Base-by-base conservation (phyloP, 2,888 invertebrate genomes). In the Cartodere bifasciata region DNA sequence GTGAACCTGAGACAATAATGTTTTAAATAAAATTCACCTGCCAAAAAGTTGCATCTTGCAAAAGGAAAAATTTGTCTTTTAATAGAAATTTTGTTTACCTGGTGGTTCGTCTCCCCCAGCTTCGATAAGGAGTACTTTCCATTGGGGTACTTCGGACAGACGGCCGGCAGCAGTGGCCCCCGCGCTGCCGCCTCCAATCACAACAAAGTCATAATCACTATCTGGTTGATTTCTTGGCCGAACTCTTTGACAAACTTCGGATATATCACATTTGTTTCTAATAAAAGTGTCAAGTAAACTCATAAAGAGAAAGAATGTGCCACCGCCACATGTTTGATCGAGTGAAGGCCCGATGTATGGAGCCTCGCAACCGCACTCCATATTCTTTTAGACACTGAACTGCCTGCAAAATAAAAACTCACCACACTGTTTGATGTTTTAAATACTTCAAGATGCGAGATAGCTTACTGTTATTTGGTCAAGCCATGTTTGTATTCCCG, bases 61-160 rank as follows among this genome's bases (percentile, higher is more conserved):
- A 13, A 24, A 25, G 22, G 11, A 17, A 11, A 2, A 13, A 22
- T 11, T 22, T 13, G 9, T 16, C 9, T 23, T 15, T 15, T 20
- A 23, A 27, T 23, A 9, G 22, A 12, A 26, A 16, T 42, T 36
- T 15, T 59, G 57, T 0, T 75, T 63, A 22, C 67, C 69, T 1
- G 68, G 67, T 0, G 78, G 77, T 52, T 78, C 78, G 45, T 79
- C 77, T 1, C 71, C 74, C 1, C 80, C 80, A 1, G 79, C 79
- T 60, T 80, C 80, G 37, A 80, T 52, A 6, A 80, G 53, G 14
- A 80, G 48, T n/a, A 80, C 75, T 60, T 72, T 75, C 75, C 75
- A 76, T 22, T 70, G 62, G 4, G 68, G 63, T 23, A 72, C 66
- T 47, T 77, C 75, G 11, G 75, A 72, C n/a, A 79, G 52, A 33